Conservation (phyloP, 2,113 vertebrate species). For the Scomber colias region DNA sequence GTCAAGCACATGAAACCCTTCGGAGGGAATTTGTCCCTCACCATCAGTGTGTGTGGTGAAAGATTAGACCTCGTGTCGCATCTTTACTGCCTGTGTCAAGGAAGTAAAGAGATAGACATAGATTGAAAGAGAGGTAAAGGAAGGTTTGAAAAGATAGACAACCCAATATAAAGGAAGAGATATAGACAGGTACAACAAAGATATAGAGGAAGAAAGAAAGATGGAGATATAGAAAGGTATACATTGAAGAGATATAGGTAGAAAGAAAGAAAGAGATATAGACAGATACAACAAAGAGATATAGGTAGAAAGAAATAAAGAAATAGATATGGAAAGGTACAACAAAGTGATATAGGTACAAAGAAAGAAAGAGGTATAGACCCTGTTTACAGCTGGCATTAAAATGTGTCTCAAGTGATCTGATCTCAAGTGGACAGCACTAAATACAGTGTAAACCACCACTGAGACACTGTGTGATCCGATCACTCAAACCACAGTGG, state of each 20-base stretch:
- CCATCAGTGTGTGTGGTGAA: slow-evolving; percentile 19
- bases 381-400: no score
- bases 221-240: not conserved
- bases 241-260: not conserved
- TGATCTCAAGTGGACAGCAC: no score
- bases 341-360: no score
- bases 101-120: not conserved
- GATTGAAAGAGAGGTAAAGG: not conserved
- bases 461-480: no score
- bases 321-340: no score
- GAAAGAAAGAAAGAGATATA: not conserved
- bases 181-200: not conserved
- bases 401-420: no score
- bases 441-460: no score
- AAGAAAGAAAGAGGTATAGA: no score
- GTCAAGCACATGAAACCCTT: slow-evolving; percentile 37
- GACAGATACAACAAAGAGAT: not conserved
- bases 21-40: slow-evolving; percentile 44
- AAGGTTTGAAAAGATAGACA: slow-evolving; percentile 16
- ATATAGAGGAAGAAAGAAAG: not conserved
- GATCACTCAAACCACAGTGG: no score
- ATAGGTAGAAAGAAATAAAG: not conserved
- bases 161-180: not conserved
- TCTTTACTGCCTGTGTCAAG: slow-evolving; percentile 35
- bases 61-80: slow-evolving; percentile 31